These are phyloP conservation scores for Parasteatoda tepidariorum DNA, from an alignment of 1,140 invertebrate genomes.

Conservation along the genomic window DNA sequence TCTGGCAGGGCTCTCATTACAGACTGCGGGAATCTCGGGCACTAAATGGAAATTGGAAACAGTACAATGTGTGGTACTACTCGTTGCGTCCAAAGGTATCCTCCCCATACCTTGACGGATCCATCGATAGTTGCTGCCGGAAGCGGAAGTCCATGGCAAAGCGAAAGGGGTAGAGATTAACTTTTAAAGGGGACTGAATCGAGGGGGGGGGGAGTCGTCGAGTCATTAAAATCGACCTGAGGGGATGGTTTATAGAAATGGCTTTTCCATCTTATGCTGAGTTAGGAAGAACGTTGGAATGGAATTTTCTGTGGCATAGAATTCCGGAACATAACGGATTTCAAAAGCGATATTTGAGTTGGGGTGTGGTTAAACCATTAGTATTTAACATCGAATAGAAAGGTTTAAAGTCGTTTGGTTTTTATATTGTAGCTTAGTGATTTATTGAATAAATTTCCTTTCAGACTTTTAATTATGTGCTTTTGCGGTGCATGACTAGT, in stretches of 20 bases:
- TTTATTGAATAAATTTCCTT: too few species aligned
- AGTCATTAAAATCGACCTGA: conserved; percentile 35
- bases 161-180: not conserved
- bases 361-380: too few species aligned
- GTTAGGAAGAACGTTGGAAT: not conserved
- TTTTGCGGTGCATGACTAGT: too few species aligned
- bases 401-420: too few species aligned
- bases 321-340: too few species aligned
- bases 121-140: conserved; percentile 8
- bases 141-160: conserved; percentile 20
- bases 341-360: too few species aligned
- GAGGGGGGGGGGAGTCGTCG: too few species aligned
- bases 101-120: conserved; percentile 2
- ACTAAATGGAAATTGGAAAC: conserved; percentile 40
- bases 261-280: not conserved
- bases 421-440: too few species aligned
- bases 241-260: not conserved
- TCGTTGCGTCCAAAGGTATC: not conserved
- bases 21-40: not conserved
- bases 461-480: too few species aligned
- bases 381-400: too few species aligned
- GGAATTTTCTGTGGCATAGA: not conserved
- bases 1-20: conserved; percentile 21
- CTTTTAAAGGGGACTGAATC: not conserved
- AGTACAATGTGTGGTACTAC: not conserved